Percentiles rank a stretch among this genome's conserved stretches.
These are phyloP conservation scores for Tupaia tana DNA, from an alignment of 2,113 vertebrate species.

Conservation along the genomic window DNA sequence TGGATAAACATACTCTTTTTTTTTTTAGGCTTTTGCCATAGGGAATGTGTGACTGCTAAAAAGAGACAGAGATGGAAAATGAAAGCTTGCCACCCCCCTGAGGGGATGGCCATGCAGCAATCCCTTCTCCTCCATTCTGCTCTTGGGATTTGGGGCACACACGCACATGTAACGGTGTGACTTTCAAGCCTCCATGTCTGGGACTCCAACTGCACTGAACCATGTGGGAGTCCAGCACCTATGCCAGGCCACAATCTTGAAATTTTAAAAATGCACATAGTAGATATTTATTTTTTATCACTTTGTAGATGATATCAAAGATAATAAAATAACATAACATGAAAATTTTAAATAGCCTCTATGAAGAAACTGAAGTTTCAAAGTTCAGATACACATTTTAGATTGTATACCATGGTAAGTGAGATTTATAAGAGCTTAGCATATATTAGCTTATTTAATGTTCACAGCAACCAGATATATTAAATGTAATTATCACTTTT, in stretches of 20 bases:
- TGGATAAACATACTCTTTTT: too few relatives aligned
- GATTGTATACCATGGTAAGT: not conserved
- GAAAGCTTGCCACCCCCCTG: too few relatives aligned
- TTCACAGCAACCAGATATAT: not conserved
- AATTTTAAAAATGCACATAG: not conserved
- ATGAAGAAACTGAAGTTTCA: not conserved
- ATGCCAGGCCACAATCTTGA: not conserved
- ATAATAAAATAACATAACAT: not conserved
- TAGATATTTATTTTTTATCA: conserved; percentile 18
- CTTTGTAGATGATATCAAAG: not conserved
- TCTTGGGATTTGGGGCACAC: too few relatives aligned
- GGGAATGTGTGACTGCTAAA: too few relatives aligned
- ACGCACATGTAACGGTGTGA: too few relatives aligned
- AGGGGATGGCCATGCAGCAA: too few relatives aligned
- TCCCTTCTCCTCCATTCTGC: too few relatives aligned
- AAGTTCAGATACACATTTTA: not conserved
- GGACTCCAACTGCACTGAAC: too few relatives aligned
- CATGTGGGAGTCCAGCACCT: too few relatives aligned
- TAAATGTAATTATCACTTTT: not conserved
- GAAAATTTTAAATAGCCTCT: not conserved
- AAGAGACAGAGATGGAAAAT: too few relatives aligned
- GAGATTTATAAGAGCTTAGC: not conserved
- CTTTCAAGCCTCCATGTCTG: too few relatives aligned
- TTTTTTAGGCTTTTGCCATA: too few relatives aligned
- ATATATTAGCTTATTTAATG: not conserved